Percentiles rank a stretch among this genome's conserved stretches.
Evolutionary conservation across 2,113 vertebrate species (phyloP).

Genomic region (Oncorhynchus mykiss): DNA sequence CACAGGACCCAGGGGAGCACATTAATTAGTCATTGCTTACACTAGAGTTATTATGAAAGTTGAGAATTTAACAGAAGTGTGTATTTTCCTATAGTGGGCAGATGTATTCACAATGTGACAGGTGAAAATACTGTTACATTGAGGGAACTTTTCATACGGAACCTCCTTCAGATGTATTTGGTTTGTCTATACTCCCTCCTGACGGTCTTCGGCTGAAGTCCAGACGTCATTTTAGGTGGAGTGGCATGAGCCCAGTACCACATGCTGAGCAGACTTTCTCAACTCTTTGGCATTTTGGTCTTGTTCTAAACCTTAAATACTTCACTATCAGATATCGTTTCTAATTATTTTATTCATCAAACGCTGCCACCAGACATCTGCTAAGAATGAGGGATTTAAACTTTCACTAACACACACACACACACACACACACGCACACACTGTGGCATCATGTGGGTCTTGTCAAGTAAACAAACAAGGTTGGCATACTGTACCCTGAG

Average conservation of each 20-base stretch:
- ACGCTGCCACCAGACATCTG: not conserved
- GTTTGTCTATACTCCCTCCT: not conserved
- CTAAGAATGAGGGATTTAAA: not conserved
- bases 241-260: not conserved
- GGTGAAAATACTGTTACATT: not conserved
- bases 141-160: not conserved
- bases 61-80: not conserved
- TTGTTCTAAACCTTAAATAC: constrained; percentile 2
- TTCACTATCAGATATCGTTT: constrained; percentile 3
- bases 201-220: not conserved
- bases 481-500: constrained; percentile 1
- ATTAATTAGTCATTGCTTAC: no score
- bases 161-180: not conserved
- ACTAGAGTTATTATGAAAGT: no score
- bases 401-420: not conserved
- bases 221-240: not conserved
- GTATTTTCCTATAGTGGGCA: not conserved
- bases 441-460: no score
- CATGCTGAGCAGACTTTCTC: not conserved
- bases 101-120: not conserved
- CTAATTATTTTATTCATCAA: not conserved
- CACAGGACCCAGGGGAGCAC: no score
- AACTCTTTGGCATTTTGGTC: not conserved
- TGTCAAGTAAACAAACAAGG: constrained; percentile 13
- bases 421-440: no score